Base-by-base conservation (phyloP, 2,113 vertebrate genomes). In the Turnix velox region DNA sequence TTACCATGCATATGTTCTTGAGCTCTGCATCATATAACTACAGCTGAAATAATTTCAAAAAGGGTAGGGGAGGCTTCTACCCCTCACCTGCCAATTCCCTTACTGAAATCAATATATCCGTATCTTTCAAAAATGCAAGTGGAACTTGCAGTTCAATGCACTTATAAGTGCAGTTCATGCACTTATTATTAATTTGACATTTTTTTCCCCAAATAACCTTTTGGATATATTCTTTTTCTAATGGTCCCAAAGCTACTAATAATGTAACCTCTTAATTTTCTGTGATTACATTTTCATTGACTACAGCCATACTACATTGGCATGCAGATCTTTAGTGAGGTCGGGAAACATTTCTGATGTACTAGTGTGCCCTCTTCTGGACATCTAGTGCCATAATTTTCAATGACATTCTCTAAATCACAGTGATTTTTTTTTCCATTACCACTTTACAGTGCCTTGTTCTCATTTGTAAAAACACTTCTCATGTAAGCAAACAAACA, bases 301-400 rank as follows among this genome's bases (percentile, higher is more conserved):
- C 85, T 80, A 22, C 68, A 71, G 58, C 52, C 43, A 7, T 12
- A 87, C n/a, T 23, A 48, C 31, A 65, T 16, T 39, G 3, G 84
- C 74, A 80, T 49, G 62, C 83, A 84, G 78, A 82, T 65, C 19
- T 19, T 75, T 6, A 85, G 52, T 14, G 23, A 88, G 3, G 7
- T 19, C n/a, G 63, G 27, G 43, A 13, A 65, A 57, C 22, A 9
- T 14, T 96, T 98, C 19, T 39, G 33, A 90, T 35, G 33, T 93
- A 66, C 97, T 97, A 98, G 96, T 12, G 28, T 93, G 97, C 98
- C 98, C 97, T 97, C 98, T 98, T 65, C 97, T 98, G 98, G 97
- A 7, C 46, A 77, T 25, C 39, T 10, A 33, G 71, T 28, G 12
- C 18, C 54, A 42, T 25, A 16, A 79, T 13, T 88, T 46, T 31